A percentile compares a stretch with the other conserved stretches of the same genome.
These are phyloP conservation scores for Corythornis madagascariensis DNA, from an alignment of 2,113 vertebrate species.

Conservation along the genomic window DNA sequence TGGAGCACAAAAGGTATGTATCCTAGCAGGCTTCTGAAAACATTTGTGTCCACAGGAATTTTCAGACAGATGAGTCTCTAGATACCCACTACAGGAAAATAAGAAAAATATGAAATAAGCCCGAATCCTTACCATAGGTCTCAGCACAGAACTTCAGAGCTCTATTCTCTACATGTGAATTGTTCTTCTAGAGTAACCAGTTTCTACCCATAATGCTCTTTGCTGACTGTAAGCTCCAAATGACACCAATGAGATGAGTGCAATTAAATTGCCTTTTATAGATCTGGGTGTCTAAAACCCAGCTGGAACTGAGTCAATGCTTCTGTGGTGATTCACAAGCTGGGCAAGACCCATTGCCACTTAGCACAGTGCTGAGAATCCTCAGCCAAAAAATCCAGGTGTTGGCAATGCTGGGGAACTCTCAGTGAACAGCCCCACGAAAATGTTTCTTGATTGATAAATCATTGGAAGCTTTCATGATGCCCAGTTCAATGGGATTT, in stretches of 20 bases:
- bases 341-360: neutral
- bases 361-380: neutral
- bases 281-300: neutral
- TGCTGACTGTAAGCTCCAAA: neutral
- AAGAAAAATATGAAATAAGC: neutral
- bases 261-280: neutral
- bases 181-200: neutral
- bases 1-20: fast-evolving
- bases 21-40: neutral
- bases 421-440: fast-evolving
- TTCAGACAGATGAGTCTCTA: neutral
- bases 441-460: neutral
- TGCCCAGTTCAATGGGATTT: neutral
- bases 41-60: neutral
- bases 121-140: neutral
- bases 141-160: neutral
- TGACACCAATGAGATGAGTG: neutral
- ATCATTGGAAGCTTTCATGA: neutral
- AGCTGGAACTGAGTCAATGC: neutral
- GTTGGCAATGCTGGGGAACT: neutral
- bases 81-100: neutral
- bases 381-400: neutral
- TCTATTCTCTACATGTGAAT: neutral
- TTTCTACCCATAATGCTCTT: neutral
- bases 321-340: neutral